Base-by-base conservation (phyloP, 2,797 vertebrate genomes). In the Clamator glandarius region DNA sequence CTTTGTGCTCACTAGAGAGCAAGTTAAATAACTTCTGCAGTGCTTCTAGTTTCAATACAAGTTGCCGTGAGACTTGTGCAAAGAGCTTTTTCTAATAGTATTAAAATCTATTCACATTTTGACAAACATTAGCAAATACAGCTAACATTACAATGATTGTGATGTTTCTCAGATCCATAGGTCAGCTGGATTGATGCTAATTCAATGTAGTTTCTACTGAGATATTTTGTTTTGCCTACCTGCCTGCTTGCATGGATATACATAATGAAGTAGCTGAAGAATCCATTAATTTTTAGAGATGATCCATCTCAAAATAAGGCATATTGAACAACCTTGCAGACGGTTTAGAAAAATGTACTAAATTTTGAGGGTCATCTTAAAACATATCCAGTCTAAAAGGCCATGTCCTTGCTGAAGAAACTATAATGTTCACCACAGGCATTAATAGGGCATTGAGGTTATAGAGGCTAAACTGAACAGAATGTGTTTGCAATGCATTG, bases 51-150 rank as follows among this genome's bases (percentile, higher is more conserved):
- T 91, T 88, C 57, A n/a, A 31, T 46, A 33, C 3, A 44, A 55
- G 7, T 24, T 1, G 0, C 17, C 24, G 4, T 21, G 5, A 74
- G 5, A 57, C 10, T 41, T 4, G n/a, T 72, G 11, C 15, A 52
- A 81, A 9, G 1, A 46, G 1, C 6, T 58, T 80, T 80, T 67
- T 42, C 26, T 61, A 15, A 15, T 52, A 21, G 9, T 62, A 44
- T 33, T 83, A 24, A 77, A 74, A 58, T 42, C 1, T 23, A 28
- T 35, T 69, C 6, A 29, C 8, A 41, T 81, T 82, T 67, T 39
- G 6, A 54, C 16, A 67, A 67, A 70, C 75, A 15, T 33, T 39
- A 31, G 44, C 4, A 67, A 50, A 44, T 23, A 5, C 4, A 78
- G 6, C 3, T 44, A 58, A 36, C 20, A 70, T 55, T 68, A 24